Percentiles rank a stretch among this genome's conserved stretches.
phyloP scores from a whole-genome alignment of 1,140 invertebrate genomes.

The Trypoxylus dichotomus region DNA sequence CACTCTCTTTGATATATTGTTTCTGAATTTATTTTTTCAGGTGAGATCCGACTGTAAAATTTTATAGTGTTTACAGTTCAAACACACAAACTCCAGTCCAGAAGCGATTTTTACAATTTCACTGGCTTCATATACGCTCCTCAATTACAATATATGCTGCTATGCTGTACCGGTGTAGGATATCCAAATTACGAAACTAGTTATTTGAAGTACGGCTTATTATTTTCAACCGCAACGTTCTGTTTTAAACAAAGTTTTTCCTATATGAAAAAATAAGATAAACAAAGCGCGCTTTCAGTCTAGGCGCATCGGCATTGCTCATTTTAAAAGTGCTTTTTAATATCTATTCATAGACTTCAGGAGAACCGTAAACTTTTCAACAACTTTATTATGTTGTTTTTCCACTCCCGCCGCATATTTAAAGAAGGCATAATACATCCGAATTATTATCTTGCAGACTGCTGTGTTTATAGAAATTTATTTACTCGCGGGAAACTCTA shows the following conservation, averaged over 20 bases:
- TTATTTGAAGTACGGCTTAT: conserved; percentile 24
- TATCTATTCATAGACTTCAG: conserved; percentile 25
- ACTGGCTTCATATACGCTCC: not conserved
- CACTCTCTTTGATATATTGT: conserved; percentile 19
- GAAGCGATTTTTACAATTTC: conserved; percentile 25
- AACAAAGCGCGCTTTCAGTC: not conserved
- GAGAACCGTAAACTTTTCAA: conserved; percentile 23
- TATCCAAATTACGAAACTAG: conserved; percentile 22
- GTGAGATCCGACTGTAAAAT: conserved; percentile 25
- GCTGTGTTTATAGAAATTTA: conserved; percentile 12
- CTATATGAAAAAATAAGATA: conserved; percentile 12
- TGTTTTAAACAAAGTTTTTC: conserved; percentile 20
- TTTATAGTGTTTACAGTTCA: conserved; percentile 24
- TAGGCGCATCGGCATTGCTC: conserved; percentile 5
- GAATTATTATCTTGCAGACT: conserved; percentile 22
- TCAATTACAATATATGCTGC: conserved; percentile 17
- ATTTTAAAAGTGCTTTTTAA: conserved; percentile 25
- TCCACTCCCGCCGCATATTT: not conserved
- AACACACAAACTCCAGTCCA: not conserved
- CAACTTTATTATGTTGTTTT: conserved; percentile 22
- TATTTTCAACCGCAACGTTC: conserved; percentile 22
- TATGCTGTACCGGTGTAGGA: conserved; percentile 3
- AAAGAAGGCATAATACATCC: conserved; percentile 22
- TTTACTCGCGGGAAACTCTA: conserved; percentile 23
- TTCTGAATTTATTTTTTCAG: conserved; percentile 25